Evolutionary conservation across 2,888 invertebrate genomes (phyloP).

Genomic region (Nymphalis c-album): DNA sequence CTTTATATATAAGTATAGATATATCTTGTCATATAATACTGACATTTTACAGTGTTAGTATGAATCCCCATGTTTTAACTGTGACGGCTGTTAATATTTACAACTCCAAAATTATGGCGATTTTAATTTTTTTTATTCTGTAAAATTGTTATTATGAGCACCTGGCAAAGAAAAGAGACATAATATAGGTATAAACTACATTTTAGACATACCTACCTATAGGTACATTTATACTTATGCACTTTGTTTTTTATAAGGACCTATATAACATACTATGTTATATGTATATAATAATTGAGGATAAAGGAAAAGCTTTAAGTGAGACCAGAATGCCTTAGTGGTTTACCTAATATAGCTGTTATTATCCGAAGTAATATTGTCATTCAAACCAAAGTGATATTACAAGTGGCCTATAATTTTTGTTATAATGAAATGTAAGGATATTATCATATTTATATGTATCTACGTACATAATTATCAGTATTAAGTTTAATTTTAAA

Average conservation of each 20-base stretch:
- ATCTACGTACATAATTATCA: slow-evolving; percentile 5
- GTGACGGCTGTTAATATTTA: no score
- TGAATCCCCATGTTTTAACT: no score
- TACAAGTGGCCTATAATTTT: slow-evolving; percentile 23
- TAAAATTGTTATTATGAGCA: no score
- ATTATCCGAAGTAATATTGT: slow-evolving; percentile 32
- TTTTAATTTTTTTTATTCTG: no score
- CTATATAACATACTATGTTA: background rate
- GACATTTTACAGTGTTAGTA: no score
- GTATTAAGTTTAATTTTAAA: slow-evolving; percentile 15
- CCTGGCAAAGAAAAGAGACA: no score
- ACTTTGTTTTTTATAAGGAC: background rate
- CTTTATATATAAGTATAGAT: no score
- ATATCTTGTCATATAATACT: no score
- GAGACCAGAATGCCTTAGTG: background rate
- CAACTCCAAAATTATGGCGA: no score
- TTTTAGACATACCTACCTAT: background rate
- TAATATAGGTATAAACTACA: no score
- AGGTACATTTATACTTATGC: background rate
- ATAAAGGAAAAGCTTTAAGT: slow-evolving; percentile 19
- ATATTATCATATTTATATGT: background rate
- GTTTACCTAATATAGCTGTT: slow-evolving; percentile 5
- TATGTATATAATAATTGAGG: background rate
- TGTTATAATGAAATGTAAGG: background rate
- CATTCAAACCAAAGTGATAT: slow-evolving; percentile 38